Percentiles rank a stretch among this genome's conserved stretches.
Conservation (phyloP, 2,113 vertebrate species). For the Motacilla alba region DNA sequence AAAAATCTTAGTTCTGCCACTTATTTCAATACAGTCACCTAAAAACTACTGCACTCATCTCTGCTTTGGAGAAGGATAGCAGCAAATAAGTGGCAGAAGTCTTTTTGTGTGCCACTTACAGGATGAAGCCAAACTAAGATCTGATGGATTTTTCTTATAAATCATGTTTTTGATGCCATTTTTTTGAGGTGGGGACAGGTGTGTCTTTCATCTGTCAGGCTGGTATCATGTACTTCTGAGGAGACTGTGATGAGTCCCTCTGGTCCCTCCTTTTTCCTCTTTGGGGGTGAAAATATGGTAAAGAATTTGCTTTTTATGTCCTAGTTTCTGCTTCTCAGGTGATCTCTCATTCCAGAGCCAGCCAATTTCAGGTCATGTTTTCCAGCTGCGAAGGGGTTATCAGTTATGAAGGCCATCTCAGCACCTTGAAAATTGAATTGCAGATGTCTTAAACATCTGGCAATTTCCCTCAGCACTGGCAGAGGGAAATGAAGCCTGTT, state of each 20-base stretch:
- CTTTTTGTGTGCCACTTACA: background rate
- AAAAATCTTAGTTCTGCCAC: background rate
- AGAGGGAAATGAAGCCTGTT: background rate
- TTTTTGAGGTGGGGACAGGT: background rate
- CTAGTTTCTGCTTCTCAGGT: background rate
- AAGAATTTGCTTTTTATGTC: background rate
- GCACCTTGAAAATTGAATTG: background rate
- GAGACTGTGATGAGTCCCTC: background rate
- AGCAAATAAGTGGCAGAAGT: background rate
- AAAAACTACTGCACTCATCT: background rate
- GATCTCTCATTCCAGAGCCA: background rate
- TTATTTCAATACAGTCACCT: background rate
- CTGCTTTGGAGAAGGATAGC: background rate
- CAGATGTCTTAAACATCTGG: background rate
- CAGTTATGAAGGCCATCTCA: background rate
- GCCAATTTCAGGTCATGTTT: background rate
- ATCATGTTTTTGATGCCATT: background rate
- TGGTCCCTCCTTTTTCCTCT: background rate
- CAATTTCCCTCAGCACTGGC: background rate
- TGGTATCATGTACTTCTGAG: background rate
- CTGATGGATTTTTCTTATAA: background rate
- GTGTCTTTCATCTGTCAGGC: background rate
- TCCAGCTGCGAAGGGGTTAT: background rate
- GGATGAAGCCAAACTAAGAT: background rate
- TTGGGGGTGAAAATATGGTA: background rate